These are phyloP conservation scores for Geotrupes spiniger DNA, from an alignment of 2,888 invertebrate genomes.

Conservation along the genomic window DNA sequence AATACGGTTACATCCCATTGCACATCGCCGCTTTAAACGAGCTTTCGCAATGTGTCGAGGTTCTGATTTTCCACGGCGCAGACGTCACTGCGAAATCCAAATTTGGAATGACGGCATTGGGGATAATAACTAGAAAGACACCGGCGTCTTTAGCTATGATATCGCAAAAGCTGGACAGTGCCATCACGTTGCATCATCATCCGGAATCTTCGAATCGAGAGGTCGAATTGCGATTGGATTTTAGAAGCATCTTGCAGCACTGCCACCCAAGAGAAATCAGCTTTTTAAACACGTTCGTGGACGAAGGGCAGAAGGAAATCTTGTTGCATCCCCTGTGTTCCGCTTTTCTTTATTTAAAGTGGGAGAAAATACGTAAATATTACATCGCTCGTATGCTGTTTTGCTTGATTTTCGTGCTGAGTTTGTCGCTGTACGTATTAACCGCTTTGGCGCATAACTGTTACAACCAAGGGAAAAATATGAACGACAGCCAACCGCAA, in stretches of 20 bases:
- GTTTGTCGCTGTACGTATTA: slow-evolving; percentile 77
- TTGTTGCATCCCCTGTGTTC: slow-evolving; percentile 83
- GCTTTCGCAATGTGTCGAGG: slow-evolving; percentile 79
- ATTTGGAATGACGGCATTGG: slow-evolving; percentile 81
- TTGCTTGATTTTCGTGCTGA: slow-evolving; percentile 75
- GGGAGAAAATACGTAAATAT: slow-evolving; percentile 87
- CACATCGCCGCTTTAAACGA: slow-evolving; percentile 86
- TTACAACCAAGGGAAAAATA: slow-evolving; percentile 76
- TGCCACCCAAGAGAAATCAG: slow-evolving; percentile 82
- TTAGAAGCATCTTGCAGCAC: slow-evolving; percentile 77
- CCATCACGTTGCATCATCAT: slow-evolving; percentile 74
- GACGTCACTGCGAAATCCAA: slow-evolving; percentile 87
- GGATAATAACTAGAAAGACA: slow-evolving; percentile 82
- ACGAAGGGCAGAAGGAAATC: slow-evolving; percentile 86
- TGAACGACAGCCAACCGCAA: slow-evolving; percentile 62
- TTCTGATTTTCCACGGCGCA: slow-evolving; percentile 79
- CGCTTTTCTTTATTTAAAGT: slow-evolving; percentile 82
- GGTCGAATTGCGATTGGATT: slow-evolving; percentile 78
- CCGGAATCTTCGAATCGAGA: slow-evolving; percentile 76
- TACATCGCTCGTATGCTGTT: slow-evolving; percentile 77
- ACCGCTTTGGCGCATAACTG: slow-evolving; percentile 82
- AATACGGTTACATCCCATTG: slow-evolving; percentile 81
- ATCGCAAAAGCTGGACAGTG: slow-evolving; percentile 76
- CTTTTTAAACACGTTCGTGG: slow-evolving; percentile 82
- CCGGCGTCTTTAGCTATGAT: slow-evolving; percentile 83